Percentiles rank a stretch among this genome's conserved stretches.
These are phyloP conservation scores for Arctopsyche grandis DNA, from an alignment of 1,140 invertebrate species.

Conservation along the genomic window DNA sequence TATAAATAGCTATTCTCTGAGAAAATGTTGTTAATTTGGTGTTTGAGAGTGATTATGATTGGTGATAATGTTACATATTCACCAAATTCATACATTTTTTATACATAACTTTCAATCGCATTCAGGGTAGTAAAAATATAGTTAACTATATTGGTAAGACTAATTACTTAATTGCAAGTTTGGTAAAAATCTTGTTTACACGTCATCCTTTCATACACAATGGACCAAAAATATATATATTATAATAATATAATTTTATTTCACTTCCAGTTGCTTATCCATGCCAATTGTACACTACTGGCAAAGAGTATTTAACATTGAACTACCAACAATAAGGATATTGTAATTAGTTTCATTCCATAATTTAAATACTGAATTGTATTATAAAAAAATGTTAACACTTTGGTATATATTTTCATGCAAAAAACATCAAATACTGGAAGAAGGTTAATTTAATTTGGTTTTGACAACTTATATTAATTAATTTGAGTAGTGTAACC, in stretches of 20 bases:
- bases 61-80: conserved; percentile 3
- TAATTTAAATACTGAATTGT: conserved; percentile 12
- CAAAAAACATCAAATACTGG: conserved; percentile 46
- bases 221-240: conserved; percentile 48
- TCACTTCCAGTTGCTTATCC: background rate
- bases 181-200: conserved; percentile 52
- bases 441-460: conserved; percentile 48
- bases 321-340: conserved; percentile 13
- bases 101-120: conserved; percentile 41
- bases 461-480: conserved; percentile 34
- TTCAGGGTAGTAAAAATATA: conserved; percentile 50
- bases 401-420: conserved; percentile 45
- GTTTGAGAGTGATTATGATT: conserved; percentile 25
- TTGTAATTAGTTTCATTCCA: background rate
- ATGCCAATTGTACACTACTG: background rate
- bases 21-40: conserved; percentile 42
- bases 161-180: conserved; percentile 51
- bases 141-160: conserved; percentile 51
- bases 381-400: conserved; percentile 13
- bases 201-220: conserved; percentile 42
- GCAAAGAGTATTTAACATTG: background rate
- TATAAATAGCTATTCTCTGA: conserved; percentile 28
- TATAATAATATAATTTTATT: conserved; percentile 37
- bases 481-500: background rate
- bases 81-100: background rate